These are phyloP conservation scores for Apoda limacodes DNA, from an alignment of 2,888 invertebrate genomes.

Conservation along the genomic window DNA sequence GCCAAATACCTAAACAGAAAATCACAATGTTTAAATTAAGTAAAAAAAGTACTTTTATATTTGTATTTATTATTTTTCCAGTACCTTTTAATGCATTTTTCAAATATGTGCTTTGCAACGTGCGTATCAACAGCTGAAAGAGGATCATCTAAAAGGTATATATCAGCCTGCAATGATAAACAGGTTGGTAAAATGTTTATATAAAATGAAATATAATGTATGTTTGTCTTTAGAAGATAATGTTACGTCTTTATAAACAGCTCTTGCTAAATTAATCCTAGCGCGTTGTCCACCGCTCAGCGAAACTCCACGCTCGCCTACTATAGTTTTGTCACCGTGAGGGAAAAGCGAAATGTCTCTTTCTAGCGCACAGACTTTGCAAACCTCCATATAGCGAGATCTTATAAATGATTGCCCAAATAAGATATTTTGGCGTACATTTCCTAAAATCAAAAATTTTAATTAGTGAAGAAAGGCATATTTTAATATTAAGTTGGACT, in stretches of 20 bases:
- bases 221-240: background rate
- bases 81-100: slow-evolving; percentile 72
- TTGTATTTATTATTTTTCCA: too few species aligned
- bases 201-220: background rate
- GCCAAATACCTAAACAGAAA: slow-evolving; percentile 56
- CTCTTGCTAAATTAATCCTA: slow-evolving; percentile 71
- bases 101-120: slow-evolving; percentile 77
- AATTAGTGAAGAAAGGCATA: too few species aligned
- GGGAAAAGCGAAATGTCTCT: slow-evolving; percentile 81
- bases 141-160: slow-evolving; percentile 81
- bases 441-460: too few species aligned
- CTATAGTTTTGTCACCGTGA: slow-evolving; percentile 84
- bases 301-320: slow-evolving; percentile 87
- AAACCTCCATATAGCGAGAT: slow-evolving; percentile 72
- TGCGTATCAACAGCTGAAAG: slow-evolving; percentile 80
- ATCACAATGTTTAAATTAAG: too few species aligned
- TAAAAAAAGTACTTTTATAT: too few species aligned
- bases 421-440: slow-evolving; percentile 91
- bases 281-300: slow-evolving; percentile 87
- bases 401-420: slow-evolving; percentile 81
- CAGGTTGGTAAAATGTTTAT: background rate
- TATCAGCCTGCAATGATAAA: slow-evolving; percentile 68
- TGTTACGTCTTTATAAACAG: slow-evolving; percentile 71
- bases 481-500: too few species aligned
- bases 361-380: slow-evolving; percentile 79